Percentiles rank a stretch among this genome's conserved stretches.
phyloP scores from a whole-genome alignment of 2,797 vertebrate genomes.

The Phataginus tricuspis region DNA sequence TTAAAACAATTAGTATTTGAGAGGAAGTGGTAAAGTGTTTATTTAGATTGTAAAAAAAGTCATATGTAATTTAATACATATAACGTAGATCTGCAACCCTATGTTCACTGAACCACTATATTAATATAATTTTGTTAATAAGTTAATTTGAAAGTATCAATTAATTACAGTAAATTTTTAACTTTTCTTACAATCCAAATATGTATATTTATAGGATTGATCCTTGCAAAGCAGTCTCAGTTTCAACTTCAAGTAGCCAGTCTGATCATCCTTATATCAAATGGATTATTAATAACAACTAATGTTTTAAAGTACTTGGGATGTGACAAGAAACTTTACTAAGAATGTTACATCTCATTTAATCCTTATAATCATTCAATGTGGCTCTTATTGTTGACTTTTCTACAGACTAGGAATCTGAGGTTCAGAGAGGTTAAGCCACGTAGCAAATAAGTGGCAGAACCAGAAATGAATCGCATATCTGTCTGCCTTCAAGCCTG shows the following conservation, averaged over 20 bases:
- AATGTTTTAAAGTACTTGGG: neutral
- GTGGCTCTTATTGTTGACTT: neutral
- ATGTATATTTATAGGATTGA: neutral
- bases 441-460: neutral
- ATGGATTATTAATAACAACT: neutral
- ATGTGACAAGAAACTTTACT: neutral
- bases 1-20: slow-evolving; percentile 23
- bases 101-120: no score
- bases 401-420: neutral
- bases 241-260: neutral
- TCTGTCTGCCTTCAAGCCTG: neutral
- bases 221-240: neutral
- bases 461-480: neutral
- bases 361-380: neutral
- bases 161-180: neutral
- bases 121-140: neutral
- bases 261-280: neutral
- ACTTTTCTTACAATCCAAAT: neutral
- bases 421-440: neutral
- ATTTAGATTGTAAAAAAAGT: neutral
- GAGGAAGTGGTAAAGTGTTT: neutral
- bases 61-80: neutral
- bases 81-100: no score
- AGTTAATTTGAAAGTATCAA: no score
- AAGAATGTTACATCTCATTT: neutral